Evolutionary conservation across 2,888 invertebrate species (phyloP).

Genomic region (Ditylenchus weischeri): DNA sequence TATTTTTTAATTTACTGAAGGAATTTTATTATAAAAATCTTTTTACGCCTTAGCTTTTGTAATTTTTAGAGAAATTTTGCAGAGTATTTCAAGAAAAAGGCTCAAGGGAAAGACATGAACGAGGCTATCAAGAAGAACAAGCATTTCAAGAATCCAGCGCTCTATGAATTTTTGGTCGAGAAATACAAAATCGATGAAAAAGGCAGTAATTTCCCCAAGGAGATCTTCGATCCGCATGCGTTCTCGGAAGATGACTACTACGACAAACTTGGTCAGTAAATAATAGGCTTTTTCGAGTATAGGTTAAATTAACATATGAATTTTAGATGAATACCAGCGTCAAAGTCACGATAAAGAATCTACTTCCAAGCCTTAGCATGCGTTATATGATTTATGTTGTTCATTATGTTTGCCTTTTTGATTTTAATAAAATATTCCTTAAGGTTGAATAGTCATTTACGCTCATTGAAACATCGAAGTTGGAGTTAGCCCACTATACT

Average conservation of each 20-base stretch:
- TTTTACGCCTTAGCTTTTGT: too few relatives aligned
- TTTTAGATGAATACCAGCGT: neutral
- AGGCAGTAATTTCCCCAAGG: slow-evolving; percentile 85
- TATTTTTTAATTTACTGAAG: too few relatives aligned
- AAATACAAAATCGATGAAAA: slow-evolving; percentile 91
- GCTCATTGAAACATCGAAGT: too few relatives aligned
- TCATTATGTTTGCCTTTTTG: neutral
- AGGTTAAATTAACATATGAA: too few relatives aligned
- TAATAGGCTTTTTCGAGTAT: too few relatives aligned
- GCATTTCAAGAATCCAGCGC: slow-evolving; percentile 92
- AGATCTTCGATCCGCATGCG: slow-evolving; percentile 84
- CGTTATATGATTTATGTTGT: too few relatives aligned
- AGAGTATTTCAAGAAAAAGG: slow-evolving; percentile 63
- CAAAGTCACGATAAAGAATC: neutral
- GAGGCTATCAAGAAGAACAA: slow-evolving; percentile 82
- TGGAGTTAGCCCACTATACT: too few relatives aligned
- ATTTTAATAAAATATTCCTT: too few relatives aligned
- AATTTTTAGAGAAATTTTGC: slow-evolving; percentile 16
- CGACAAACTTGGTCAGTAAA: slow-evolving; percentile 13
- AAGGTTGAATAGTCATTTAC: too few relatives aligned
- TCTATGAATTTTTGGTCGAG: slow-evolving; percentile 91
- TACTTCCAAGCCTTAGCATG: too few relatives aligned
- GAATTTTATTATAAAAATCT: neutral
- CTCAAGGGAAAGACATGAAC: slow-evolving; percentile 81
- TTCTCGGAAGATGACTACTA: slow-evolving; percentile 65